Conservation (phyloP, 1,140 invertebrate genomes). For the Marisa cornuarietis region DNA sequence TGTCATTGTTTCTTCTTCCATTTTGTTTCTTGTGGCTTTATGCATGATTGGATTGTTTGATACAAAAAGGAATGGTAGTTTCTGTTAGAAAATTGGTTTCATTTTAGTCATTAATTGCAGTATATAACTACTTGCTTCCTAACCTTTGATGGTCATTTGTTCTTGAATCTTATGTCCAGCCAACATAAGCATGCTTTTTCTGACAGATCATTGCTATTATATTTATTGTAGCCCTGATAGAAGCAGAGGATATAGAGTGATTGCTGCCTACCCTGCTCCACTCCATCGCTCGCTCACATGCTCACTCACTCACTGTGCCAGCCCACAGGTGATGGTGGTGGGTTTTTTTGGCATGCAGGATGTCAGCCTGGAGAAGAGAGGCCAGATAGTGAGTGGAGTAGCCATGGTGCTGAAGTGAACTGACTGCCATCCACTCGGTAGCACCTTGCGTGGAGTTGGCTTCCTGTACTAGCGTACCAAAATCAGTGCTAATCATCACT, state of each 20-base stretch:
- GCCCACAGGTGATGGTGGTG: too few relatives aligned
- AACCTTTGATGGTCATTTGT: background rate
- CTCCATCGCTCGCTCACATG: conserved; percentile 1
- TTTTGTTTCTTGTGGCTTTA: background rate
- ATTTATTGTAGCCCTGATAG: conserved; percentile 28
- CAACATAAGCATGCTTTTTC: background rate
- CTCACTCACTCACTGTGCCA: background rate
- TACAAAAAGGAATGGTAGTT: background rate
- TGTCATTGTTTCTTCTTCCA: too few relatives aligned
- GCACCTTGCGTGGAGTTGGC: too few relatives aligned
- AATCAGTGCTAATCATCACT: too few relatives aligned
- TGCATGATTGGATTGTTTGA: background rate
- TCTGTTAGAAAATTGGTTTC: background rate
- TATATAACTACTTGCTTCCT: background rate
- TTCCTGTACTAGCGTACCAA: too few relatives aligned
- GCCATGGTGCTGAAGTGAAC: too few relatives aligned
- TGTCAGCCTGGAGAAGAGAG: too few relatives aligned
- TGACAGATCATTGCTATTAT: conserved; percentile 15
- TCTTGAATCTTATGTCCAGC: background rate
- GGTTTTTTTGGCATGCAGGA: too few relatives aligned
- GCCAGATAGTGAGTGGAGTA: too few relatives aligned
- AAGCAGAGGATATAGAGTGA: conserved; percentile 28
- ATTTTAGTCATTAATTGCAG: background rate
- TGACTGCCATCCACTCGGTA: too few relatives aligned
- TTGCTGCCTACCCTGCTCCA: conserved; percentile 2